Percentiles rank a stretch among this genome's conserved stretches.
Evolutionary conservation across 2,888 invertebrate genomes (phyloP).

Genomic region (Mesoligia furuncula): DNA sequence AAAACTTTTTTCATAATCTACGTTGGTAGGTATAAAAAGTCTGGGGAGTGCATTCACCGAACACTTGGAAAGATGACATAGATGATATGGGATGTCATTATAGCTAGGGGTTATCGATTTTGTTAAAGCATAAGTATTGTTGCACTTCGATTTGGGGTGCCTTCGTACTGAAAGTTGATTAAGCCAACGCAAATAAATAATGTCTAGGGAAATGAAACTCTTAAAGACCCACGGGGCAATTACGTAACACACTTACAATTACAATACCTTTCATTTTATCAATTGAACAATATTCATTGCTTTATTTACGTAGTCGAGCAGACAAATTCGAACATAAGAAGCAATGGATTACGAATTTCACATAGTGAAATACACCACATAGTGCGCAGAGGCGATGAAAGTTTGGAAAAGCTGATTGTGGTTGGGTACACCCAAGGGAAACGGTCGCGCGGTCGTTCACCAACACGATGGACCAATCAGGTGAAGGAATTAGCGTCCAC

Average conservation of each 20-base stretch:
- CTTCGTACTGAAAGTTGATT: neutral
- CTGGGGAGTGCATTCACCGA: constrained; percentile 63
- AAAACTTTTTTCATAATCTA: constrained; percentile 84
- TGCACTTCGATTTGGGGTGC: neutral
- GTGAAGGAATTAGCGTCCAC: too few species aligned
- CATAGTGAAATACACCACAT: too few species aligned
- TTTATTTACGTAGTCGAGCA: neutral
- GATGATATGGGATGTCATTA: constrained; percentile 39
- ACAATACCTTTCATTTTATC: neutral
- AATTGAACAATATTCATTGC: neutral
- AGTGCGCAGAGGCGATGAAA: too few species aligned
- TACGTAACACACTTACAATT: neutral
- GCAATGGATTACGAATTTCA: neutral
- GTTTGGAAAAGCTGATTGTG: too few species aligned
- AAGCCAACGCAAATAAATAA: neutral
- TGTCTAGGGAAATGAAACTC: neutral
- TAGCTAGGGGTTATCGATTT: constrained; percentile 49
- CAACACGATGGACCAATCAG: too few species aligned
- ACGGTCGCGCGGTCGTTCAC: too few species aligned
- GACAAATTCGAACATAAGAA: neutral
- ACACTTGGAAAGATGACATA: constrained; percentile 77
- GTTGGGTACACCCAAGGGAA: too few species aligned
- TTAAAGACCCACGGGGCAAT: neutral
- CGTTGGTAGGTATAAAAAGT: constrained; percentile 60
- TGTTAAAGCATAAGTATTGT: neutral